Percentiles rank a stretch among this genome's conserved stretches.
These are phyloP conservation scores for Leptoteleia sp. DNA, from an alignment of 1,140 invertebrate genomes.

Conservation along the genomic window DNA sequence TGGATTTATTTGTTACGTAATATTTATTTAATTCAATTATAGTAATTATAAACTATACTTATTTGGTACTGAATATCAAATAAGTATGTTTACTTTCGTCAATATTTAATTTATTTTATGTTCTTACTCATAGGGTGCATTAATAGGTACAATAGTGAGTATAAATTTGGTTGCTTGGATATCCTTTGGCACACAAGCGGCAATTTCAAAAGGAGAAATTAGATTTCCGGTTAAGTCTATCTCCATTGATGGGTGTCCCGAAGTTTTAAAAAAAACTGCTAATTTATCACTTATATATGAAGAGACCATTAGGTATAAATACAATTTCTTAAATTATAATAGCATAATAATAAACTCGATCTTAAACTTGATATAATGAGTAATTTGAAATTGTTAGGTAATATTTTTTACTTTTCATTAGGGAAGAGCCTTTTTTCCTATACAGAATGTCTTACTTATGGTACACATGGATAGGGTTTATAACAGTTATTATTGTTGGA, in stretches of 20 bases:
- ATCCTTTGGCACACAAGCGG: constrained; percentile 90
- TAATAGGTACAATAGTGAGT: constrained; percentile 86
- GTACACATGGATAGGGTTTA: constrained; percentile 86
- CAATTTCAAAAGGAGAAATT: constrained; percentile 85
- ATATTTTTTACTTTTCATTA: constrained; percentile 46
- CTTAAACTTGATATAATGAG: too few relatives aligned
- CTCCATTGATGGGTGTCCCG: constrained; percentile 83
- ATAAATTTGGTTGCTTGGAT: constrained; percentile 90
- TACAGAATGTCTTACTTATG: constrained; percentile 86
- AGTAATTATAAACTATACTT: too few relatives aligned
- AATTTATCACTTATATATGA: constrained; percentile 69
- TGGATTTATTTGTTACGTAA: too few relatives aligned
- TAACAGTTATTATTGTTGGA: constrained; percentile 86
- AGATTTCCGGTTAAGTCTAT: constrained; percentile 82
- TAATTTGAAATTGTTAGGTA: too few relatives aligned
- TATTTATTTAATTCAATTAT: too few relatives aligned
- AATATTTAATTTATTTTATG: too few relatives aligned
- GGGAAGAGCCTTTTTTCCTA: constrained; percentile 81
- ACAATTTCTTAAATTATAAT: too few relatives aligned
- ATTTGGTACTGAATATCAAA: too few relatives aligned
- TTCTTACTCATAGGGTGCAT: constrained; percentile 90
- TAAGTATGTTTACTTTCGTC: too few relatives aligned
- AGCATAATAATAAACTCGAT: too few relatives aligned
- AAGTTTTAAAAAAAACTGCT: constrained; percentile 64
- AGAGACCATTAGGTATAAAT: constrained; percentile 65